Conservation (phyloP, 2,888 invertebrate species). For the Stenurella melanura region DNA sequence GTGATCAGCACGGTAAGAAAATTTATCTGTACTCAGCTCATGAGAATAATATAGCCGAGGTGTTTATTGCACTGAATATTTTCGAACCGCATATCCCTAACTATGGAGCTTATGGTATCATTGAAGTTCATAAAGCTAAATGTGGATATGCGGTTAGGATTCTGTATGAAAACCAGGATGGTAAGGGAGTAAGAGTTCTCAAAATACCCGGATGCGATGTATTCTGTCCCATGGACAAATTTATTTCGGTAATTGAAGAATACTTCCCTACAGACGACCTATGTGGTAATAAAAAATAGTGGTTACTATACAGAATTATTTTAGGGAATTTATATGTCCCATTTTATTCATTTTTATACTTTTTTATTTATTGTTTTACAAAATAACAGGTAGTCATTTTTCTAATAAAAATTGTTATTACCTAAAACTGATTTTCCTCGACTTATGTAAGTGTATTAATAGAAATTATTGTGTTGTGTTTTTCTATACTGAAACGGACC, state of each 20-base stretch:
- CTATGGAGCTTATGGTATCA: slow-evolving; percentile 54
- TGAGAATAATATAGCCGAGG: slow-evolving; percentile 74
- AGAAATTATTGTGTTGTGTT: too few relatives aligned
- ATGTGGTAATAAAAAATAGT: slow-evolving; percentile 43
- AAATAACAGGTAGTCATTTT: not conserved
- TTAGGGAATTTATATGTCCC: not conserved
- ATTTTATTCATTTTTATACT: not conserved
- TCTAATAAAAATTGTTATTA: not conserved
- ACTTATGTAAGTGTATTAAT: too few relatives aligned
- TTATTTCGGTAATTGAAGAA: slow-evolving; percentile 45
- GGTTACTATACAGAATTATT: not conserved
- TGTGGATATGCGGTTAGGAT: slow-evolving; percentile 60
- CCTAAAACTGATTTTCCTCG: too few relatives aligned
- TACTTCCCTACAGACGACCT: slow-evolving; percentile 47
- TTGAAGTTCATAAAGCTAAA: slow-evolving; percentile 57
- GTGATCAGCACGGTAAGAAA: slow-evolving; percentile 49
- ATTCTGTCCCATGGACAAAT: slow-evolving; percentile 56
- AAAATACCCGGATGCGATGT: slow-evolving; percentile 55
- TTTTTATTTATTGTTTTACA: not conserved
- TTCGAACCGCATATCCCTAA: slow-evolving; percentile 70
- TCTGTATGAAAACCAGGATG: slow-evolving; percentile 56
- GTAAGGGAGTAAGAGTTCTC: slow-evolving; percentile 48
- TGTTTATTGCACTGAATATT: slow-evolving; percentile 72
- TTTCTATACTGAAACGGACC: too few relatives aligned
- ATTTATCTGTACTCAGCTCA: slow-evolving; percentile 73